Conservation (phyloP, 2,113 vertebrate genomes). For the Ammospiza nelsoni region DNA sequence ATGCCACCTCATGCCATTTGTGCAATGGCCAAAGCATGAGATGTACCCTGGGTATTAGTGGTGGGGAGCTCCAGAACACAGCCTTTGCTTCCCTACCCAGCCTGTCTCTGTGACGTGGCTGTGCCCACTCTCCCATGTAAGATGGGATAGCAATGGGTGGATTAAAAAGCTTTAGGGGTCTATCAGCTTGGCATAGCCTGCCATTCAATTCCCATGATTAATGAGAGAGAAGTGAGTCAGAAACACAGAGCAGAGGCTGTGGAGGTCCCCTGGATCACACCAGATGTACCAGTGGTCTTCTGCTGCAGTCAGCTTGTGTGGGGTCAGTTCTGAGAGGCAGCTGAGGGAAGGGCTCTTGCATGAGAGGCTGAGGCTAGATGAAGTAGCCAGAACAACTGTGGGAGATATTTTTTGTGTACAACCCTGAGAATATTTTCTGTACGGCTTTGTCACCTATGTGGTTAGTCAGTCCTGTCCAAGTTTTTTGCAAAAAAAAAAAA, state of each 20-base stretch:
- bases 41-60: fast-evolving
- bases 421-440: not conserved
- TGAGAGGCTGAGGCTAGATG: not conserved
- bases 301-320: fast-evolving
- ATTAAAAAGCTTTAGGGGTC: not conserved
- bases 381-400: not conserved
- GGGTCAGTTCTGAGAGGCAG: not conserved
- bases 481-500: not conserved
- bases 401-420: not conserved
- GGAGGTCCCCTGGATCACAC: not conserved
- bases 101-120: not conserved
- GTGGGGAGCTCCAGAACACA: not conserved
- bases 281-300: not conserved
- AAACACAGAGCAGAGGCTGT: not conserved
- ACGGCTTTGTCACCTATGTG: not conserved
- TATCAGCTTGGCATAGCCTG: not conserved
- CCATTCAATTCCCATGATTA: not conserved
- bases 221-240: not conserved
- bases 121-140: not conserved
- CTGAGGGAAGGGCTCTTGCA: not conserved
- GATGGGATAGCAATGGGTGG: not conserved
- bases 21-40: not conserved
- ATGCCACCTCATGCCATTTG: not conserved
- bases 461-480: not conserved
- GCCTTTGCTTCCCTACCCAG: not conserved